Evolutionary conservation across 1,140 invertebrate species (phyloP), one percentile per base, ranked within the genome.

Genomic region (Lepidostoma basale): DNA sequence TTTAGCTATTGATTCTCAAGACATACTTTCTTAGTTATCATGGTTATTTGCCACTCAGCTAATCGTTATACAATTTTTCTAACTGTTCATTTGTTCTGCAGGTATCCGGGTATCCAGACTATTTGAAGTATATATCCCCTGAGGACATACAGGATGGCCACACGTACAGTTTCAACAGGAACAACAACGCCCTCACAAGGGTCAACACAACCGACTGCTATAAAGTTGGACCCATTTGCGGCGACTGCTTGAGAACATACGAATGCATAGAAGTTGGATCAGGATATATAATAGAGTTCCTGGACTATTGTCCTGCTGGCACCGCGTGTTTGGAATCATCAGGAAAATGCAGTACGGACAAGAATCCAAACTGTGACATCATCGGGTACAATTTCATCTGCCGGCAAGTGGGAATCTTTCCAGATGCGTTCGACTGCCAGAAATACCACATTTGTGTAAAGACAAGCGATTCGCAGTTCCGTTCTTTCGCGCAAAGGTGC

Each of bases 401-500:
- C 33, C 39, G 49, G 9, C 64, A 67, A 22, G 2, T 49, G n/a
- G 79, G 79, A 28, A 70, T 78, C 12, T 79, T 78, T 25, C 79
- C 79, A 1, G 77, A 81, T 74, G 77, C 78, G 3, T 78, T 77
- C 12, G 75, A 78, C 33, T 80, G 79, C 64, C 76, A 79, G 60
- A 76, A 76, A 47, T 80, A 79, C 60, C 77, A 81, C 65, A 76
- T 79, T 72, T 81, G 79, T 60, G 74, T 77, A 22, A 75, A 76
- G 58, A 26, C 23, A 45, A 10, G 16, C 22, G 44, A 30, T 10
- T 25, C 6, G 3, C n/a, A 14, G n/a, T 12, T 16, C 18, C 6
- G 33, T 3, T 16, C 14, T 23, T 0, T 22, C 5, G 26, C 18
- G 9, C 30, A 18, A 8, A 59, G 18, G 36, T 70, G 69, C 18